Conservation (phyloP, 2,888 invertebrate species). For the Dicyrtomina minuta region DNA sequence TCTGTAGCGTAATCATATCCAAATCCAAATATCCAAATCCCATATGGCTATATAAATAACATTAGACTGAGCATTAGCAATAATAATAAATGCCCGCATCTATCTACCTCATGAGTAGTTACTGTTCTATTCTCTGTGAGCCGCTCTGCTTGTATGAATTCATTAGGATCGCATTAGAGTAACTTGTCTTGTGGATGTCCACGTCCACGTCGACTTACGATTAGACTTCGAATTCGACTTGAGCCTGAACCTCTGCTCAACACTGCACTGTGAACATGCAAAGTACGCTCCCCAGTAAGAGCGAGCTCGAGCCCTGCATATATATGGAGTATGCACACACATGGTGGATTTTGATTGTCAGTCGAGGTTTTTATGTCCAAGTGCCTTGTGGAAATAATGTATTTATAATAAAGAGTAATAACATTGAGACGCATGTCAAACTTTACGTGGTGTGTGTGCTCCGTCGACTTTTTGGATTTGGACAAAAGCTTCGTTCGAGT, state of each 20-base stretch:
- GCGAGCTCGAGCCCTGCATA: not conserved
- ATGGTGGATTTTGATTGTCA: slow-evolving; percentile 24
- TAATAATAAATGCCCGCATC: too few species aligned
- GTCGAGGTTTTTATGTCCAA: slow-evolving; percentile 18
- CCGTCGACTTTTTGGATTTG: slow-evolving; percentile 9
- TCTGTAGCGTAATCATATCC: not conserved
- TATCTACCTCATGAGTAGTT: not conserved
- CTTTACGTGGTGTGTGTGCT: slow-evolving; percentile 9
- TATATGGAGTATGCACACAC: too few species aligned
- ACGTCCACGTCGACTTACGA: too few species aligned
- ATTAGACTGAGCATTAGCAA: too few species aligned
- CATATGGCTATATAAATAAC: too few species aligned
- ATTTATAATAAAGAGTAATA: slow-evolving; percentile 34
- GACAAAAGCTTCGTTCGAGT: slow-evolving; percentile 13
- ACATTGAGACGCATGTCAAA: slow-evolving; percentile 33
- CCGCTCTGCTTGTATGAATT: slow-evolving; percentile 14
- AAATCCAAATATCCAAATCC: not conserved
- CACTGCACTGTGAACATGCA: not conserved
- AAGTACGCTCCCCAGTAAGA: not conserved
- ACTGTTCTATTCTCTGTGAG: not conserved
- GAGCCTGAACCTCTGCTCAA: too few species aligned
- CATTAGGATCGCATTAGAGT: slow-evolving; percentile 18
- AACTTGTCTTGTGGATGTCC: not conserved
- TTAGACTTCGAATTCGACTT: not conserved
- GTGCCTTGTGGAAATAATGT: slow-evolving; percentile 31